Evolutionary conservation across 2,113 vertebrate species (phyloP), one percentile per base, ranked within the genome.

Genomic region (Trachemys scripta): DNA sequence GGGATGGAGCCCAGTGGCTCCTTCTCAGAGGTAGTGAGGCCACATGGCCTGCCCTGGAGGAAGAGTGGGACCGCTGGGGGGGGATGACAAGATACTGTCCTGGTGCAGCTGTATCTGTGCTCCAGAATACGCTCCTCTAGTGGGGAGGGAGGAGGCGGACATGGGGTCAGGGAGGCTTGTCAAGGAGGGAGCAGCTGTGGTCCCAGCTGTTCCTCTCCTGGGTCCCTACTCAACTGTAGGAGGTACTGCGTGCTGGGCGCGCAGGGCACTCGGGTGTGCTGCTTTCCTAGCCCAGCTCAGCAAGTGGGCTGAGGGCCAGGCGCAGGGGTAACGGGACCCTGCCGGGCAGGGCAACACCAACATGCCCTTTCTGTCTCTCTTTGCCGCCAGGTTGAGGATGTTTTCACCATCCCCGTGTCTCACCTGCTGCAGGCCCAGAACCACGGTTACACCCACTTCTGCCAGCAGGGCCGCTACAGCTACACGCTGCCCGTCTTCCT

Each of bases 401-500:
- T 99, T 84, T 99, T 99, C 92, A 98, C 98, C 1, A 76, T 99
- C 89, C 98, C 99, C 0, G 90, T 99, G 89, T 97, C 98, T 25
- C 99, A 99, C 92, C 96, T 99, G 85, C 99, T 98, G 80, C 95
- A 97, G 38, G 98, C 97, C 1, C 95, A 97, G 87, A 99, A 99
- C 96, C 98, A 98, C 20, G 99, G 99, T 54, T 99, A 99, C 91
- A 99, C 99, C 8, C 97, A 99, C 94, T 99, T 99, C 96, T 98
- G 99, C 85, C 91, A 82, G 0, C 97, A 96, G 0, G 98, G 98
- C 5, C 98, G 95, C 89, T 99, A 99, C 1, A 31, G 97, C 31
- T 99, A 99, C 98, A 99, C 99, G 1, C 82, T 99, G 31, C 99
- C 99, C 0, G 98, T 99, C 95, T 99, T 99, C 97, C 98, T 98